phyloP scores from a whole-genome alignment of 2,888 invertebrate species.

The Anthoptus insignis region DNA sequence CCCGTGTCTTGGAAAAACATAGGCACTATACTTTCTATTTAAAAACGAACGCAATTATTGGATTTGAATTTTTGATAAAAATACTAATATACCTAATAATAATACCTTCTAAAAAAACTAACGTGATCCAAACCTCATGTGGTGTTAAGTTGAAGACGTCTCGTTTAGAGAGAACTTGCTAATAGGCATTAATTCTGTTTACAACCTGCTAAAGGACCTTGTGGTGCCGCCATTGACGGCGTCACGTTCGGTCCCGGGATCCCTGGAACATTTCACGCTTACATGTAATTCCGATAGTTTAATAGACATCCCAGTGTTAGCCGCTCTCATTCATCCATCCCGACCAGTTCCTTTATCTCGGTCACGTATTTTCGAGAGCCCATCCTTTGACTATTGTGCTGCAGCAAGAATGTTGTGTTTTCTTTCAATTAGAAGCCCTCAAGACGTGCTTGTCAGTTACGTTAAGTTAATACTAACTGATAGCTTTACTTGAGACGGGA shows the following conservation, averaged over 20 bases:
- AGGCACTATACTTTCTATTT: too few species aligned
- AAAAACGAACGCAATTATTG: too few species aligned
- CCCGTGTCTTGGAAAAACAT: too few species aligned
- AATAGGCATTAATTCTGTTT: slow-evolving; percentile 69
- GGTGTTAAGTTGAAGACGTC: slow-evolving; percentile 24
- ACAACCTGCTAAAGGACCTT: slow-evolving; percentile 78
- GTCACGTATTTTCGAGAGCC: slow-evolving; percentile 83
- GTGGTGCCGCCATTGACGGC: slow-evolving; percentile 68
- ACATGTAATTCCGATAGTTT: slow-evolving; percentile 68
- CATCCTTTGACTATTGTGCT: slow-evolving; percentile 65
- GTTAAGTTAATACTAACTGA: slow-evolving; percentile 28
- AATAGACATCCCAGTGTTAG: slow-evolving; percentile 66
- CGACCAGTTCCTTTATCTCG: slow-evolving; percentile 65
- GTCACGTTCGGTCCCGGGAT: slow-evolving; percentile 80
- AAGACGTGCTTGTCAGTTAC: slow-evolving; percentile 59
- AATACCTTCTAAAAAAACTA: too few species aligned
- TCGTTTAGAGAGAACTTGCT: slow-evolving; percentile 67
- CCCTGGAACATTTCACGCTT: slow-evolving; percentile 63
- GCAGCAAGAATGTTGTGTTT: slow-evolving; percentile 72
- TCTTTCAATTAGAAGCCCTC: slow-evolving; percentile 70
- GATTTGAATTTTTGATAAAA: too few species aligned
- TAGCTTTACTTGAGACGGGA: slow-evolving; percentile 11
- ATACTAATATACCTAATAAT: too few species aligned
- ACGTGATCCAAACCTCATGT: too few species aligned
- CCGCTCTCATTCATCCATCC: slow-evolving; percentile 57